Evolutionary conservation across 2,888 invertebrate species (phyloP).

Genomic region (Psylliodes chrysocephalus): DNA sequence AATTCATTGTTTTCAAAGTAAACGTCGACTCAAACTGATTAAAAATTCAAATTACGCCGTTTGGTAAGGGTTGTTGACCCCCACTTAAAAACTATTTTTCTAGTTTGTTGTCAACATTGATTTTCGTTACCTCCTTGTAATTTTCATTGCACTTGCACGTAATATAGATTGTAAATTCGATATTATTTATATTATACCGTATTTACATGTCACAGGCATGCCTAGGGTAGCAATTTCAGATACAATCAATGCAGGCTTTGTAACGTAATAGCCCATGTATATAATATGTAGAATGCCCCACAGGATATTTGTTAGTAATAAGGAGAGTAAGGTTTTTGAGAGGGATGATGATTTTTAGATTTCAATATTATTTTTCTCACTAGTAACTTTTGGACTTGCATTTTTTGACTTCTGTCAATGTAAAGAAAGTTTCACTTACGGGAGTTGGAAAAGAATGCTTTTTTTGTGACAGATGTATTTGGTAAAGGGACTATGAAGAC

Average conservation of each 20-base stretch:
- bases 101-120: constrained; percentile 11
- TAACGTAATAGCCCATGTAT: constrained; percentile 6
- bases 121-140: constrained; percentile 6
- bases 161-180: constrained; percentile 16
- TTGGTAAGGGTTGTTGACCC: not conserved
- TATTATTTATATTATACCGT: constrained; percentile 16
- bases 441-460: too few relatives aligned
- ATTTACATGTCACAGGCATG: constrained; percentile 25
- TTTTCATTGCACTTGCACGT: constrained; percentile 16
- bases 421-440: too few relatives aligned
- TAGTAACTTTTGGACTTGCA: too few relatives aligned
- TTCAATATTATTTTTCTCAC: too few relatives aligned
- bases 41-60: not conserved
- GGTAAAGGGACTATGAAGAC: too few relatives aligned
- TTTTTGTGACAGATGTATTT: too few relatives aligned
- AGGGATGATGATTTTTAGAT: too few relatives aligned
- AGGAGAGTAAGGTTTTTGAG: too few relatives aligned
- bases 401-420: too few relatives aligned
- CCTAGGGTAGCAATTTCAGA: constrained; percentile 32
- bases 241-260: constrained; percentile 36
- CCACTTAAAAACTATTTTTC: constrained; percentile 4
- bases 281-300: constrained; percentile 1
- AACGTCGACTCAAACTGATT: too few relatives aligned
- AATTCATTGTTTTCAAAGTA: too few relatives aligned
- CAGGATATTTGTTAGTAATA: constrained; percentile 1